Base-by-base conservation (phyloP, 2,113 vertebrate species). In the Thamnophis sirtalis region DNA sequence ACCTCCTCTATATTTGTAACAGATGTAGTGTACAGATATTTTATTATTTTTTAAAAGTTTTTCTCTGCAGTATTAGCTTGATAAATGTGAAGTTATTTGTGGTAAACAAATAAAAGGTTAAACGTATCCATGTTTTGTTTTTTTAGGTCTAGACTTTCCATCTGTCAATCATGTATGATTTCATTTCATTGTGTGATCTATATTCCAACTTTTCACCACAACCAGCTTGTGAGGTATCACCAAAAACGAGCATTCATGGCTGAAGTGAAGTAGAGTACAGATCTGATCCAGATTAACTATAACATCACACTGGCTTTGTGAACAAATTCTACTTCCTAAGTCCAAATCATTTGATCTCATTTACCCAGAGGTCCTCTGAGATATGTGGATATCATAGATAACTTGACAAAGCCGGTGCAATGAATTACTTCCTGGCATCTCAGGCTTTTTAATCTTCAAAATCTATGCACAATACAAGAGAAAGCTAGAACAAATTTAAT, bases 1-100 rank as follows among this genome's bases (percentile, higher is more conserved):
- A 96, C 97, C 97, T 91, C 96, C 93, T 96, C 96, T 97, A 95
- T 97, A 97, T 98, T 97, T 97, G 96, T 97, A 97, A 95, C 92
- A 96, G 95, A 97, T 96, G 95, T 97, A 96, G 96, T 96, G 84
- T 97, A 97, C 95, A 96, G 95, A 90, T 97, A 96, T 97, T 97
- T 97, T 97, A 92, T 97, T 97, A 96, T 92, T 96, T 63, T 90
- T 92, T 50, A 0, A 17, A 80, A 80, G 0, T 4, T 95, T 92
- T 89, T 96, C 93, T 97, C 92, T 95, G 89, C 91, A 93, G 90
- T 92, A 95, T 93, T 95, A 95, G 96, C 89, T 96, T 91, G 97
- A 97, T 97, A 97, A 97, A 96, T 94, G 95, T 90, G 48, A 93
- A 94, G 60, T 84, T 95, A 51, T 95, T 86, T 48, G 88, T 93